A percentile compares a stretch with the other conserved stretches of the same genome.
These are phyloP conservation scores for Hydrotaea cyrtoneurina DNA, from an alignment of 2,888 invertebrate genomes.

Conservation along the genomic window DNA sequence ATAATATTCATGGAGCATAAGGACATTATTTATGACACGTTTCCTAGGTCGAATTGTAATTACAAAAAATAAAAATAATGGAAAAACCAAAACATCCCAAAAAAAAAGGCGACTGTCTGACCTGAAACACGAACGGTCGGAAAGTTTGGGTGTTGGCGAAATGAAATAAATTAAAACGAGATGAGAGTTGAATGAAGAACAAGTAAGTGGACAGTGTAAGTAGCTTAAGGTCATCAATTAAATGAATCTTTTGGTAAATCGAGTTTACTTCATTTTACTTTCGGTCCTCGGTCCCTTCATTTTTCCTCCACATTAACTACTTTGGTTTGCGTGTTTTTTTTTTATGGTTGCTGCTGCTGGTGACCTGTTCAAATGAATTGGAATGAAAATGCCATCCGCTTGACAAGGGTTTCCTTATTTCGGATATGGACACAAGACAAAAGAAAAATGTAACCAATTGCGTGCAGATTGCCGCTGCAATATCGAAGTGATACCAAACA, in stretches of 20 bases:
- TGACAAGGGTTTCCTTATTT: constrained; percentile 2
- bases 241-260: constrained; percentile 48
- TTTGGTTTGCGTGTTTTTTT: neutral
- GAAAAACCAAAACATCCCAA: neutral
- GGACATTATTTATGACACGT: constrained; percentile 64
- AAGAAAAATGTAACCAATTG: neutral
- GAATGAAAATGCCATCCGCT: neutral
- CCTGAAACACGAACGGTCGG: neutral
- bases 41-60: constrained; percentile 1
- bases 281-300: no score
- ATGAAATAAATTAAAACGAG: constrained; percentile 24
- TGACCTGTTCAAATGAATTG: neutral
- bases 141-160: constrained; percentile 17
- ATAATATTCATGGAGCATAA: constrained; percentile 52
- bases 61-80: neutral
- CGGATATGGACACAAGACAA: neutral
- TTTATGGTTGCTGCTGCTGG: neutral
- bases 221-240: constrained; percentile 64
- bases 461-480: neutral
- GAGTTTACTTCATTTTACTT: neutral
- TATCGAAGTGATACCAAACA: neutral
- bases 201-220: constrained; percentile 29
- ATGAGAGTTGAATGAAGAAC: constrained; percentile 15
- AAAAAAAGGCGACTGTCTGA: neutral
- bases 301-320: neutral